Evolutionary conservation across 2,888 invertebrate species (phyloP).

Genomic region (Ochlodes sylvanus): DNA sequence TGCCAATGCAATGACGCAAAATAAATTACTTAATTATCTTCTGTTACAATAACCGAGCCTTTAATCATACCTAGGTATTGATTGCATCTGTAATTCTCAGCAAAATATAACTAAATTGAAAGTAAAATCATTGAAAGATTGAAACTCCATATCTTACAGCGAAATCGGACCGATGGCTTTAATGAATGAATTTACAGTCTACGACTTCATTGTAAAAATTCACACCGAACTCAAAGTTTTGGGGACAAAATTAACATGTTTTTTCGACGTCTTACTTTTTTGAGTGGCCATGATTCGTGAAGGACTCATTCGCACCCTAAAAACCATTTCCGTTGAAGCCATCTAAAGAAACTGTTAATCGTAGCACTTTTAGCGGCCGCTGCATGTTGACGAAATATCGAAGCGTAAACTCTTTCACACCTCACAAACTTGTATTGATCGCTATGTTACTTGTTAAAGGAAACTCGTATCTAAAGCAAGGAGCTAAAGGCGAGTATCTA

Average conservation of each 20-base stretch:
- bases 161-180: constrained; percentile 17
- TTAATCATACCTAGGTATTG: too few species aligned
- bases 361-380: constrained; percentile 59
- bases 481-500: neutral
- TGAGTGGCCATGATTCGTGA: constrained; percentile 56
- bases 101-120: too few species aligned
- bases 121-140: too few species aligned
- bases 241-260: constrained; percentile 57
- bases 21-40: neutral
- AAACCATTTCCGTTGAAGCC: constrained; percentile 50
- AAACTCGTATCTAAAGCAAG: neutral
- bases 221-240: constrained; percentile 53
- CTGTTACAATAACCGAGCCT: too few species aligned
- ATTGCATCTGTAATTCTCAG: too few species aligned
- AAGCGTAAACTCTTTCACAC: constrained; percentile 60
- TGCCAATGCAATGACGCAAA: neutral
- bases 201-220: constrained; percentile 53
- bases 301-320: constrained; percentile 62
- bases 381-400: constrained; percentile 59
- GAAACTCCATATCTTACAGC: too few species aligned
- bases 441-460: neutral
- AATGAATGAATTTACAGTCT: constrained; percentile 20
- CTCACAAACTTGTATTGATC: constrained; percentile 10
- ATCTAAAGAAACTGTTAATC: constrained; percentile 61
- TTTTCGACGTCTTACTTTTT: constrained; percentile 43